These are phyloP conservation scores for Diachasmimorpha longicaudata DNA, from an alignment of 1,140 invertebrate species.

Conservation along the genomic window DNA sequence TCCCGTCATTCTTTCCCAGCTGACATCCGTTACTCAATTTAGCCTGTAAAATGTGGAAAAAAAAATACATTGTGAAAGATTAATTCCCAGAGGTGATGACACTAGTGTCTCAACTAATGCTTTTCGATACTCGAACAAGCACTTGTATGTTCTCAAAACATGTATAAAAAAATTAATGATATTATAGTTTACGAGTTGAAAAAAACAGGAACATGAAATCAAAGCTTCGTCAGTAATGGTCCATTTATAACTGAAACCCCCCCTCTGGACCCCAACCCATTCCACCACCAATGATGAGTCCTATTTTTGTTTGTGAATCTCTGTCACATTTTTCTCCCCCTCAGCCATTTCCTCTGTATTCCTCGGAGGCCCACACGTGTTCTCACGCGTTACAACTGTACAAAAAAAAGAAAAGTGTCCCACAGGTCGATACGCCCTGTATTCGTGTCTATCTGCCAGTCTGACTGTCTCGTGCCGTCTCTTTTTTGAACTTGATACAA, in stretches of 20 bases:
- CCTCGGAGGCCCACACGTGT: not conserved
- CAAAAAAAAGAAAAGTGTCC: not conserved
- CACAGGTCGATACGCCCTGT: not conserved
- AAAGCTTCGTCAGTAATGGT: not conserved
- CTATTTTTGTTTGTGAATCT: not conserved
- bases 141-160: not conserved
- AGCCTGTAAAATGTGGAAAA: not conserved
- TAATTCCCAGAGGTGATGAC: not conserved
- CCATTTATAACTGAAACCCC: not conserved
- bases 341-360: not conserved
- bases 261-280: not conserved
- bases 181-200: not conserved
- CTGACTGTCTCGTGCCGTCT: not conserved
- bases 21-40: too few species aligned
- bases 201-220: not conserved
- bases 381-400: not conserved
- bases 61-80: not conserved
- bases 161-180: not conserved
- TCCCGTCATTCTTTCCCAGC: not conserved
- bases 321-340: not conserved
- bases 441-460: conserved; percentile 5
- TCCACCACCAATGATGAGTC: not conserved
- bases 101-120: not conserved
- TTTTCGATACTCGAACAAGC: not conserved
- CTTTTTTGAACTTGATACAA: not conserved